phyloP scores from a whole-genome alignment of 64 coral and sea anemone species.

The Hydrozoanthus tunicans region DNA sequence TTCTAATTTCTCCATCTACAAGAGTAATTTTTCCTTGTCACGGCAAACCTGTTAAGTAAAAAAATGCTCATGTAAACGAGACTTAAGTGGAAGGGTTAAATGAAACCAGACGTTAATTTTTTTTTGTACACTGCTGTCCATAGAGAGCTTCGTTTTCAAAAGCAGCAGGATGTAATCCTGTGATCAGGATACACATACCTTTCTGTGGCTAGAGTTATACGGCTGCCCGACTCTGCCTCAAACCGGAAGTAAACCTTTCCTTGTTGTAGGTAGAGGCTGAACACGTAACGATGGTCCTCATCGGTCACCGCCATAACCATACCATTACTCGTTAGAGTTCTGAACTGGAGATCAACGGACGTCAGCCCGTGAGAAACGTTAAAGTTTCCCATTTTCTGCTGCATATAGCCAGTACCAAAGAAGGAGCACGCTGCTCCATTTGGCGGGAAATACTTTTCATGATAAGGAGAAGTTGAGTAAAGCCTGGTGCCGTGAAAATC shows the following conservation, averaged over 20 bases:
- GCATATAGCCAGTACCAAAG: slow-evolving; percentile 43
- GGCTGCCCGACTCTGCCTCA: slow-evolving; percentile 13
- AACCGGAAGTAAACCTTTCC: slow-evolving; percentile 60
- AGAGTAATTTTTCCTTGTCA: no score
- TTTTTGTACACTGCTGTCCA: neutral
- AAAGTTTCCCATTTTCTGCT: slow-evolving; percentile 66
- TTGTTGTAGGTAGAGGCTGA: slow-evolving; percentile 51
- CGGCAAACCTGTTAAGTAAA: no score
- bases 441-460: slow-evolving; percentile 11
- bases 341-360: slow-evolving; percentile 59
- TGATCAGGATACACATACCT: slow-evolving; percentile 3
- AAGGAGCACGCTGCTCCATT: slow-evolving; percentile 62
- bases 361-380: slow-evolving; percentile 8
- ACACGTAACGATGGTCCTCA: slow-evolving; percentile 15
- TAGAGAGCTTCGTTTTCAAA: neutral
- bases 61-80: no score
- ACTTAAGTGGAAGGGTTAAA: no score
- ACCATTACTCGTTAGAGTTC: slow-evolving; percentile 65
- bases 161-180: neutral
- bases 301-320: slow-evolving; percentile 66
- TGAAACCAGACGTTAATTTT: neutral
- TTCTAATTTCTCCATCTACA: no score
- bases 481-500: slow-evolving; percentile 2
- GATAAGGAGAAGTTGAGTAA: slow-evolving; percentile 30
- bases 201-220: slow-evolving; percentile 9